These are phyloP conservation scores for Chromoteleia sp. DNA, from an alignment of 2,888 invertebrate species.

Conservation along the genomic window DNA sequence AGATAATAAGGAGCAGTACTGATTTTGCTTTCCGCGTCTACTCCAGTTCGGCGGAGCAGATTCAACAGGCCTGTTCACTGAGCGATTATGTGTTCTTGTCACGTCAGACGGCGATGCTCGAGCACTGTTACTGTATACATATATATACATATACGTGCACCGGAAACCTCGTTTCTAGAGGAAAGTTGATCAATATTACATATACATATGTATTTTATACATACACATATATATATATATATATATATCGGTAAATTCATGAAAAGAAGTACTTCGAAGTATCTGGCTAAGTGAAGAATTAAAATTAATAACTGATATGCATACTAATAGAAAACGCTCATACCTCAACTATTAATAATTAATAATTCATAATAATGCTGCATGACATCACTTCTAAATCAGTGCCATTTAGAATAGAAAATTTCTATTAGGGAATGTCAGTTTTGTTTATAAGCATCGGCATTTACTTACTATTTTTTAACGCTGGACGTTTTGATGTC, in stretches of 20 bases:
- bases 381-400: too few species aligned
- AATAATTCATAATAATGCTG: too few species aligned
- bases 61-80: conserved; percentile 44
- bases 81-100: conserved; percentile 45
- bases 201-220: conserved; percentile 35
- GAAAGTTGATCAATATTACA: conserved; percentile 51
- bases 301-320: too few species aligned
- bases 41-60: conserved; percentile 18
- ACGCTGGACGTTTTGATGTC: too few species aligned
- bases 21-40: conserved; percentile 6
- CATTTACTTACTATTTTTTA: too few species aligned
- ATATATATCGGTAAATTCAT: not conserved
- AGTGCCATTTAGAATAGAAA: too few species aligned
- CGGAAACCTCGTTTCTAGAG: conserved; percentile 37
- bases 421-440: too few species aligned
- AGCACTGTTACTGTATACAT: conserved; percentile 3
- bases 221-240: conserved; percentile 20
- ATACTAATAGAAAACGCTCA: too few species aligned
- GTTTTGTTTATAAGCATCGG: too few species aligned
- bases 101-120: conserved; percentile 34
- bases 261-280: too few species aligned
- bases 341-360: too few species aligned
- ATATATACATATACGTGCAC: conserved; percentile 12
- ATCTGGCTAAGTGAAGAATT: not conserved
- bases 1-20: conserved; percentile 28